Base-by-base conservation (phyloP, 2,888 invertebrate genomes). In the Drosophila cognata region DNA sequence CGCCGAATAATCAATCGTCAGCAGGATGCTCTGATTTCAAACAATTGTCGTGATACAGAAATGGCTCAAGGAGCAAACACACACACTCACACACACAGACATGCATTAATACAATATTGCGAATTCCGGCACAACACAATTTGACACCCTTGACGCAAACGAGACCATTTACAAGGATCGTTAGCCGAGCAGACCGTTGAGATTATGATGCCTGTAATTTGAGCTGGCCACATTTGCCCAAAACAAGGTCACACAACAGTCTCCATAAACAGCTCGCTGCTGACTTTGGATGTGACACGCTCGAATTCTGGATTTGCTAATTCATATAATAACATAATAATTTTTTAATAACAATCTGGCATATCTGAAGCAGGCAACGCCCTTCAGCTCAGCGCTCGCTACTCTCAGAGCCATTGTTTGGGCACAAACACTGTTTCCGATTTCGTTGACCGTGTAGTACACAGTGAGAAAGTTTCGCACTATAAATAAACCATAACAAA, bases 351-450 rank as follows among this genome's bases (percentile, higher is more conserved):
- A 89, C 65, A 78, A 71, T 65, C 50, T 41, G 33, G 67, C 53
- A 64, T 63, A 61, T 46, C 46, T 72, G 74, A 75, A 60, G 57
- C 50, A 60, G 67, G 64, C 46, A 62, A 68, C 73, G 76, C 74
- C 89, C 63, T 48, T 63, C 55, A 67, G 35, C 56, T 52, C 21
- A n/a, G 62, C 64, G 73, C 70, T 67, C 13, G 56, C 29, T 67
- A 83, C 48, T 68, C 48, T 81, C 71, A 60, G 56, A 67, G 63
- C 77, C 79, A 81, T 87, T 89, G 88, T 85, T 81, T 81, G 68
- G 70, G 50, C 60, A 65, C 74, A 81, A 90, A 90, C 65, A 88
- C 80, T 89, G 89, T 90, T 88, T 90, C 90, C 90, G 79, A 89
- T 81, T 77, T 57, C 73, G 41, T 31, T 16, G 38, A 67, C 62